Evolutionary conservation across 2,113 vertebrate genomes (phyloP), one percentile per base, ranked within the genome.

Genomic region (Bothrops jararaca): DNA sequence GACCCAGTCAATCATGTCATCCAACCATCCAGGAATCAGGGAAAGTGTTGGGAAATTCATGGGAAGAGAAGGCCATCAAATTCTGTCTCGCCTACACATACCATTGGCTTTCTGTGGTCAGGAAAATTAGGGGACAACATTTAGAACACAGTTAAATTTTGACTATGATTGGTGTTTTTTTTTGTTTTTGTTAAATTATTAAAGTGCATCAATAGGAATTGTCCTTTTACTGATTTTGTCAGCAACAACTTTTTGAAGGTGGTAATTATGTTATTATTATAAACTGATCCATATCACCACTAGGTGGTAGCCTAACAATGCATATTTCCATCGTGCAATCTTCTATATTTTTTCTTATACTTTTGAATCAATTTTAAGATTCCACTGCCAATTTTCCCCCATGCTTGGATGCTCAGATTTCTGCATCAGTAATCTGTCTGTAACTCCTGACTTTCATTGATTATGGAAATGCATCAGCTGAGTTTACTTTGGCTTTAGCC

Each of bases 301-400:
- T 45, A 96, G 96, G 91, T 97, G 96, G 96, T 95, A 97, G 94
- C 89, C 94, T 91, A 64, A 50, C n/a, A 94, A 90, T 69, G 52
- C 48, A 42, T 93, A 94, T 94, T 39, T 45, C 11, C 54, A 48
- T 2, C 42, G 57, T 64, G 56, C 24, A 39, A 58, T n/a, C 8
- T 34, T 45, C 89, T 45, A 92, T 23, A 80, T 57, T 93, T 56
- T 13, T 80, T 93, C 54, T 90, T 94, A 89, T 89, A 29, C 9
- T 85, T 91, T 26, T 92, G 89, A 90, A 74, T 24, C 9, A 13
- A 85, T 92, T 89, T 10, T 89, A 85, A 20, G 2, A 23, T 88
- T 53, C 53, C 58, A 42, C 26, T 60, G 22, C 22, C 57, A 24
- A n/a, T n/a, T 64, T n/a, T 11, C 22, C 26, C 18, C 23, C 22